Percentiles rank a stretch among this genome's conserved stretches.
Evolutionary conservation across 2,797 vertebrate genomes (phyloP).

Genomic region (Eremophila alpestris): DNA sequence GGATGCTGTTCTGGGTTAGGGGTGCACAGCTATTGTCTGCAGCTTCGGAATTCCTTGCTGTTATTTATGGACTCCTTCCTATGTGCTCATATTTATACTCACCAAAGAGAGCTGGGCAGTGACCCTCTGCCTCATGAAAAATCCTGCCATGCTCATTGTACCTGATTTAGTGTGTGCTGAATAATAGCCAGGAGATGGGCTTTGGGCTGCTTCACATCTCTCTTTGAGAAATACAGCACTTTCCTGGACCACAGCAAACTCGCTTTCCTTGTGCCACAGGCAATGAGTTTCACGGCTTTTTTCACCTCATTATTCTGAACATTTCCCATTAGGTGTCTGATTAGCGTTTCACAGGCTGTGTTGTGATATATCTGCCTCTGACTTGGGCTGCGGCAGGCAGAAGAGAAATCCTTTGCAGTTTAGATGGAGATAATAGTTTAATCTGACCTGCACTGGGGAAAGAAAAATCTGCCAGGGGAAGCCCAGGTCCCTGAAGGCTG

Average conservation of each 20-base stretch:
- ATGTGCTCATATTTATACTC: neutral
- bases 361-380: neutral
- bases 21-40: fast-evolving
- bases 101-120: neutral
- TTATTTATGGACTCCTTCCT: neutral
- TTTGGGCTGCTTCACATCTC: neutral
- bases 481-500: neutral
- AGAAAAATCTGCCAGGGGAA: neutral
- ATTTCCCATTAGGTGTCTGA: slow-evolving; percentile 15
- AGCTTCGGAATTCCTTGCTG: neutral
- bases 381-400: neutral
- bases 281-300: neutral
- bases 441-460: neutral
- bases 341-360: neutral
- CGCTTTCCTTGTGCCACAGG: neutral
- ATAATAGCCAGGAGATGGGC: neutral
- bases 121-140: neutral
- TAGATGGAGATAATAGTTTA: neutral
- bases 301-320: slow-evolving; percentile 32
- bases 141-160: neutral
- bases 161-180: neutral
- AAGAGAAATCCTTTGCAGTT: neutral
- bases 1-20: neutral
- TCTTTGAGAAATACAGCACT: neutral
- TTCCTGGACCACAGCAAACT: neutral